Conservation (phyloP, 2,113 vertebrate genomes). For the Protomyctophum bolini region DNA sequence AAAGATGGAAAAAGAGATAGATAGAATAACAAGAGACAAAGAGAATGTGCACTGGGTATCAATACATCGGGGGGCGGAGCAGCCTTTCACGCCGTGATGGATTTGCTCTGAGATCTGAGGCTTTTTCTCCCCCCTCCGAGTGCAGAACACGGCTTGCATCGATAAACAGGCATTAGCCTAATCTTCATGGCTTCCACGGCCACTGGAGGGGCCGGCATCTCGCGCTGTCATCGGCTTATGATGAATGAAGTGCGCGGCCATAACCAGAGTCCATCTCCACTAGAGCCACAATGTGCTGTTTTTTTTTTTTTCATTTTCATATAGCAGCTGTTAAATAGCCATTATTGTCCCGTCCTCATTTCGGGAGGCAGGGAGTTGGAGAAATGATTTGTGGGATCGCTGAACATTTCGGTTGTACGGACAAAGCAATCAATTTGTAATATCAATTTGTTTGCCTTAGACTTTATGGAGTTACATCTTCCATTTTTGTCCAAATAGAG, state of each 20-base stretch:
- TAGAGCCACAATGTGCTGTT: neutral
- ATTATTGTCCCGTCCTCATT: no score
- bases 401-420: no score
- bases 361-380: no score
- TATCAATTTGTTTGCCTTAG: no score
- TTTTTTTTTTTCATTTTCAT: no score
- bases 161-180: constrained; percentile 47
- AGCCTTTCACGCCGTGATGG: constrained; percentile 54
- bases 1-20: neutral
- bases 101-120: constrained; percentile 45
- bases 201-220: constrained; percentile 22
- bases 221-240: constrained; percentile 25
- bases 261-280: constrained; percentile 21
- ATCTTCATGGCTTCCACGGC: constrained; percentile 41
- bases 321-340: no score
- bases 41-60: constrained; percentile 20
- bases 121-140: constrained; percentile 25
- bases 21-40: no score
- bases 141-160: constrained; percentile 37
- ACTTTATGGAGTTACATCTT: no score
- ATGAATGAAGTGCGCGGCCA: constrained; percentile 35
- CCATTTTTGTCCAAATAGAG: no score
- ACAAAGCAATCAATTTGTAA: no score
- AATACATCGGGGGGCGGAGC: constrained; percentile 38
- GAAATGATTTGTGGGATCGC: no score